Percentiles rank a stretch among this genome's conserved stretches.
phyloP scores from a whole-genome alignment of 2,888 invertebrate species.

The Nomada fabriciana region DNA sequence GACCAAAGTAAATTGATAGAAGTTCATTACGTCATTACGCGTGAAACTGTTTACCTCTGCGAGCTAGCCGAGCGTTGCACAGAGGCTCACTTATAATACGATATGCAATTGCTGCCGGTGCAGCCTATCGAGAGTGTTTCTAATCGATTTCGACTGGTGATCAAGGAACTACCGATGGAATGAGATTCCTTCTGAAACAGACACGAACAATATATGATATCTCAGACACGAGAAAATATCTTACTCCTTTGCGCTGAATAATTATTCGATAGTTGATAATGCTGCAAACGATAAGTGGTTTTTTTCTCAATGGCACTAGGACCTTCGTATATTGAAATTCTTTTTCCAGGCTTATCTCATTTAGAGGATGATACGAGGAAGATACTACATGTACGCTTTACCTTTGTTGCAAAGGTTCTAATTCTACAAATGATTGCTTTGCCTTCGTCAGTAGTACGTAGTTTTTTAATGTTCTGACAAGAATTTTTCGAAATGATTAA shows the following conservation, averaged over 20 bases:
- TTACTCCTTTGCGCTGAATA: not conserved
- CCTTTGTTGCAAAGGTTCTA: no score
- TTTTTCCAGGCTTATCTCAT: no score
- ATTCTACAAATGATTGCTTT: no score
- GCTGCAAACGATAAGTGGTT: no score
- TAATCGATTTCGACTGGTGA: constrained; percentile 22
- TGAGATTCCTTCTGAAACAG: no score
- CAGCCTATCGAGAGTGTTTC: constrained; percentile 15
- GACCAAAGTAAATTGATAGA: constrained; percentile 66
- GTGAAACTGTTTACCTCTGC: constrained; percentile 61
- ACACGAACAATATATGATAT: not conserved
- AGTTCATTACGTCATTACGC: constrained; percentile 70
- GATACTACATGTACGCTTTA: no score
- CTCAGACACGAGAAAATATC: not conserved
- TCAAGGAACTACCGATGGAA: not conserved
- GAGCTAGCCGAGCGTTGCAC: constrained; percentile 32
- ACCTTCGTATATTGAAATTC: not conserved
- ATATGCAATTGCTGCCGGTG: constrained; percentile 27
- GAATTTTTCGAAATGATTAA: no score
- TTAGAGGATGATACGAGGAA: no score
- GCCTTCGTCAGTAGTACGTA: no score
- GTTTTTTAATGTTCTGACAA: no score
- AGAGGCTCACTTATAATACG: constrained; percentile 34
- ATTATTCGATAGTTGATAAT: not conserved
- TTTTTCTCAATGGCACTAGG: not conserved